These are phyloP conservation scores for Poecilia gillii DNA, from an alignment of 2,797 vertebrate genomes.

Conservation along the genomic window DNA sequence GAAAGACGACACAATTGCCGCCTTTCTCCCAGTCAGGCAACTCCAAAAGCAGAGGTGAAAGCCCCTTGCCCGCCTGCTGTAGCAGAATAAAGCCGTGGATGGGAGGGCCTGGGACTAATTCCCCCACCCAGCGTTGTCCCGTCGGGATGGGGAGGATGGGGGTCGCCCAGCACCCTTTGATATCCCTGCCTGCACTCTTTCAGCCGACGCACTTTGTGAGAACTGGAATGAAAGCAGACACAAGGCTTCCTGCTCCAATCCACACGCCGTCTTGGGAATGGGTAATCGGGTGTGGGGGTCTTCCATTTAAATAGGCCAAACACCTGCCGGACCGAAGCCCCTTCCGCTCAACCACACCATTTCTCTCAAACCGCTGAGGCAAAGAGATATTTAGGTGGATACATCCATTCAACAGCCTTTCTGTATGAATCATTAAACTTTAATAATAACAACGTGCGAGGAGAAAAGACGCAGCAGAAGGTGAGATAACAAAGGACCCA, in stretches of 20 bases:
- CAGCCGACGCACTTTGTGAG: conserved; percentile 82
- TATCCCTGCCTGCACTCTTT: conserved; percentile 85
- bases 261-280: conserved; percentile 83
- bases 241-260: conserved; percentile 88
- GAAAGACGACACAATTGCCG: conserved; percentile 71
- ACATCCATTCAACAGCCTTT: conserved; percentile 76
- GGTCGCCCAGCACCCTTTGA: conserved; percentile 82
- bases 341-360: conserved; percentile 77
- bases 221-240: conserved; percentile 86
- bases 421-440: conserved; percentile 66
- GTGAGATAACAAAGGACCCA: conserved; percentile 12
- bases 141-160: conserved; percentile 73
- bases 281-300: conserved; percentile 65
- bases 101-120: conserved; percentile 85
- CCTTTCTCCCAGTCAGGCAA: conserved; percentile 71
- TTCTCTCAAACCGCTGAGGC: conserved; percentile 76
- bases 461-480: conserved; percentile 44
- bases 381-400: conserved; percentile 76
- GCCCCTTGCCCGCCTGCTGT: conserved; percentile 74
- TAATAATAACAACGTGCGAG: conserved; percentile 53
- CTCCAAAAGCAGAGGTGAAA: conserved; percentile 71
- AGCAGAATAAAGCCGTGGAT: conserved; percentile 83
- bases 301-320: conserved; percentile 86
- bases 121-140: conserved; percentile 80
- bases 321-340: conserved; percentile 85